Base-by-base conservation (phyloP, 2,888 invertebrate genomes). In the Habroteleia sp. region DNA sequence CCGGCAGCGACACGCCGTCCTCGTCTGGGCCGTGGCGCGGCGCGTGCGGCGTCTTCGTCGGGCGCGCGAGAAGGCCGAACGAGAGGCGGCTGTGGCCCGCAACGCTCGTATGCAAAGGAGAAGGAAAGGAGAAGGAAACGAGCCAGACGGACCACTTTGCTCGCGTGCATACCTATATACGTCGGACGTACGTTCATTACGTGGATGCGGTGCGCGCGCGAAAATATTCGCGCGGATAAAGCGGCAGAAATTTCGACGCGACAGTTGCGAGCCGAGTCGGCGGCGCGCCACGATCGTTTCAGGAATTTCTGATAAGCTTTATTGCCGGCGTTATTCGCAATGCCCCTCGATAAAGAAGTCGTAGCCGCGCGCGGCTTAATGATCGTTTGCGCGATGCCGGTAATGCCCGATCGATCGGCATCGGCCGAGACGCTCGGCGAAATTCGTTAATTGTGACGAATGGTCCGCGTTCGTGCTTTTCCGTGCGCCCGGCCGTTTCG, bases 71-170 rank as follows among this genome's bases (percentile, higher is more conserved):
- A 81, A 80, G 82, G 81, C 79, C 80, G 42, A 27, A 27, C 27
- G 27, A 27, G 42, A 27, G 25, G 42, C 27, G 42, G 13, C 42
- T 76, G 74, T 31, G 48, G 71, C 52, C 46, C 39, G 48, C 62
- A 50, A 7, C 27, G 27, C n/a, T 77, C 81, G 81, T 81, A 82
- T 82, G 83, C 81, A 81, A 81, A 84, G 60, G 71, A 77, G 76
- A 72, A 71, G 80, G 80, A 80, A 77, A 77, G 76, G 72, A 74
- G 77, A 76, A 68, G 78, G 80, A 76, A 73, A 73, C 44, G 79
- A 78, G 80, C 69, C 69, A 69, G 69, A 69, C 71, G 62, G 62
- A 63, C 71, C 71, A 71, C 71, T 71, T 60, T 69, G 69, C 50
- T 29, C 58, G 56, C 58, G 69, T 48, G 41, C 60, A 50, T 68